Evolutionary conservation across 1,140 invertebrate species (phyloP).

Genomic region (Caerostris extrusa): DNA sequence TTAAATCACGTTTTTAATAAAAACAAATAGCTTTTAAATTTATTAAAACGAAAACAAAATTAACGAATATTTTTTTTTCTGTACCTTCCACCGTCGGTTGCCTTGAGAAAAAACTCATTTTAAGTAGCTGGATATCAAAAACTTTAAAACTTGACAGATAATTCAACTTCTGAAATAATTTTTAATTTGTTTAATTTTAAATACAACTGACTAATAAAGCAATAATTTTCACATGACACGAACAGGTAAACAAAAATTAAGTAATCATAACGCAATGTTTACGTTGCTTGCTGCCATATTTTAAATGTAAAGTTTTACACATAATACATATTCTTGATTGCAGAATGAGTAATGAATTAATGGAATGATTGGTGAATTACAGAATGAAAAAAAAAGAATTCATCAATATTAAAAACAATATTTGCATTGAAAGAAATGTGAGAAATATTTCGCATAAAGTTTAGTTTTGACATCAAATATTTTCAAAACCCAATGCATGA

Average conservation of each 20-base stretch:
- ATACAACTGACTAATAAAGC: background rate
- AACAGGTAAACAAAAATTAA: background rate
- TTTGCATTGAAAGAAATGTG: no score
- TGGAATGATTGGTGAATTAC: no score
- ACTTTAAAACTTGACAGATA: no score
- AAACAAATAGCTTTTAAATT: background rate
- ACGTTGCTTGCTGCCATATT: background rate
- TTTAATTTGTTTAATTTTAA: background rate
- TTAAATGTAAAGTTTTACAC: background rate
- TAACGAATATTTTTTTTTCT: background rate
- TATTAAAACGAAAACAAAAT: background rate
- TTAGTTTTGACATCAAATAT: no score
- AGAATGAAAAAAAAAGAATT: no score
- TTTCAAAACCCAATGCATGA: no score
- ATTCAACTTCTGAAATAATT: background rate
- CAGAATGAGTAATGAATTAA: no score
- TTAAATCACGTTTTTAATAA: no score
- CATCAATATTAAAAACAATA: no score
- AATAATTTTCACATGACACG: background rate
- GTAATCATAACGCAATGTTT: background rate
- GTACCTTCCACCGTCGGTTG: conserved; percentile 39
- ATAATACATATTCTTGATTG: no score
- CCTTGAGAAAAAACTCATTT: conserved; percentile 53
- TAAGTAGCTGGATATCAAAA: no score
- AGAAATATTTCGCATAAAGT: no score